Base-by-base conservation (phyloP, 2,113 vertebrate genomes). In the Lipotes vexillifer region DNA sequence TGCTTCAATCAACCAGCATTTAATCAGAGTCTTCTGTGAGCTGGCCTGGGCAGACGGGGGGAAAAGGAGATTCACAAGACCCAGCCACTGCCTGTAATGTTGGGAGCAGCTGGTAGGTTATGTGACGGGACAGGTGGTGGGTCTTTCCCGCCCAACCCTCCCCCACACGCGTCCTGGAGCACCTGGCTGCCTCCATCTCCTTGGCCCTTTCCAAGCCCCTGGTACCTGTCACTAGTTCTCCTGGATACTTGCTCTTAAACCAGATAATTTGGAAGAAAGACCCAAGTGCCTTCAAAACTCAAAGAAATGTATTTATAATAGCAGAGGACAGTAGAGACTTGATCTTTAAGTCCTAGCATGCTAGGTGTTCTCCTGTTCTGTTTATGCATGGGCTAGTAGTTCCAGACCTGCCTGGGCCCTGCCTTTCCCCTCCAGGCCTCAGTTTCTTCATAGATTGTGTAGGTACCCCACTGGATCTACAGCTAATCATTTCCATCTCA, bases 331-430 rank as follows among this genome's bases (percentile, higher is more conserved):
- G 11, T 2, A 33, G 38, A 46, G 72, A 20, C 2, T 1, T 8
- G 59, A 17, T 29, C 13, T 31, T 29, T 29, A 69, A 49, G 17
- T 68, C 9, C 31, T 77, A 15, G 33, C 7, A 6, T 2, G 7
- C 44, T 44, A 12, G 25, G 49, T 13, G 15, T 44, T 38, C 0
- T 0, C 23, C 17, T n/a, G 41, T 41, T 25, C 13, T 41, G 20
- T 29, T 20, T 49, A 1, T 33, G 17, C 8, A 36, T 0, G 66
- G 44, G 36, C 72, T 23, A 17, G 2, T 46, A 21, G 2, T 46
- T 41, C 55, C 1, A 5, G 23, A 17, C 36, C 23, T 7, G 41
- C 36, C 23, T 7, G 41, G 23, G 29, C 21, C 49, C 23, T 1
- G 13, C 33, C 29, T 68, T 59, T 25, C 33, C 23, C 59, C 31